These are phyloP conservation scores for Oreotrochilus melanogaster DNA, from an alignment of 2,113 vertebrate genomes.

Conservation along the genomic window DNA sequence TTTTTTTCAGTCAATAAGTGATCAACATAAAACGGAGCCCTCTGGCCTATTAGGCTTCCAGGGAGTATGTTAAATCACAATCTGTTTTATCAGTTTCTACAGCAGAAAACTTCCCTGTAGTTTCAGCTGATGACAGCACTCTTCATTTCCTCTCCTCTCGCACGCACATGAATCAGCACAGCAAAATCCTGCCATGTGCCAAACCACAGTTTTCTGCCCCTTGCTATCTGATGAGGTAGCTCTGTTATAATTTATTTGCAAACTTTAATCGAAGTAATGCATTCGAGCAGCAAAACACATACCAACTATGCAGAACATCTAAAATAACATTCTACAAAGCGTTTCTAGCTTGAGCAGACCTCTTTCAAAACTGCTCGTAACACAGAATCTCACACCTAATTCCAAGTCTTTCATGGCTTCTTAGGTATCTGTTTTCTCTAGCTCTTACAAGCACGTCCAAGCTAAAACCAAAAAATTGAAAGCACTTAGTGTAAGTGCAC, in stretches of 20 bases:
- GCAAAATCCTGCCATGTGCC: not conserved
- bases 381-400: not conserved
- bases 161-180: not conserved
- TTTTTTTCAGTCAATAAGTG: not conserved
- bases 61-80: not conserved
- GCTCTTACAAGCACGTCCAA: not conserved
- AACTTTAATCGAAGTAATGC: not conserved
- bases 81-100: conserved; percentile 6
- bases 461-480: not conserved
- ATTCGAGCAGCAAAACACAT: not conserved
- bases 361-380: not conserved
- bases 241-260: not conserved
- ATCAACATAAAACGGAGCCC: not conserved
- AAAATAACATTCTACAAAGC: not conserved
- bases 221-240: not conserved
- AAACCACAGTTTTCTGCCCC: not conserved
- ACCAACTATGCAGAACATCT: fast-evolving
- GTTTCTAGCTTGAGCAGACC: not conserved
- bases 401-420: not conserved
- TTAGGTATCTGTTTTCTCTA: not conserved
- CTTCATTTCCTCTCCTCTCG: conserved; percentile 17
- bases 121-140: conserved; percentile 38
- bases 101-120: not conserved
- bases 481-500: not conserved
- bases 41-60: not conserved